Percentiles rank a stretch among this genome's conserved stretches.
Conservation (phyloP, 2,797 vertebrate genomes). For the Alectoris magna region DNA sequence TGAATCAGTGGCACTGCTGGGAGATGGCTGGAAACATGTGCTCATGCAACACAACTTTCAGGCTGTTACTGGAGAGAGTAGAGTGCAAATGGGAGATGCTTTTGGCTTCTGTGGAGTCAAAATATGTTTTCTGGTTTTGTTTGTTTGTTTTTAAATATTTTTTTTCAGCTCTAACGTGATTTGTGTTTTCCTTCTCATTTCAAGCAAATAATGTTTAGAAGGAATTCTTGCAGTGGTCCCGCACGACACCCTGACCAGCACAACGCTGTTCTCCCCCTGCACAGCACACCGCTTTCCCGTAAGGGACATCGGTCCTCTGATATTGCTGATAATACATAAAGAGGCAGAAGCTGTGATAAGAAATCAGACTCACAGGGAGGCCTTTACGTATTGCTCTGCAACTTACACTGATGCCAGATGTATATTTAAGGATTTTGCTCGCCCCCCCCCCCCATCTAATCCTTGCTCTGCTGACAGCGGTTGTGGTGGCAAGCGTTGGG, state of each 20-base stretch:
- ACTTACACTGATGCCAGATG: neutral
- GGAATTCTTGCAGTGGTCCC: neutral
- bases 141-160: neutral
- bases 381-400: neutral
- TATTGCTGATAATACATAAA: slow-evolving; percentile 6
- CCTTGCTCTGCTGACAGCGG: neutral
- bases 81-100: neutral
- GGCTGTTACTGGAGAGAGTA: neutral
- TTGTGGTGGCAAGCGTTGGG: neutral
- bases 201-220: slow-evolving; percentile 5
- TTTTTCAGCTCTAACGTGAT: neutral
- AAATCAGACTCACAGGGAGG: neutral
- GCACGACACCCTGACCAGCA: neutral
- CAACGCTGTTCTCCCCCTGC: neutral
- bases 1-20: neutral
- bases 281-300: neutral
- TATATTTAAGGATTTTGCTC: neutral
- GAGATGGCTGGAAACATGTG: neutral
- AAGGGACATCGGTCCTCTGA: slow-evolving; percentile 43
- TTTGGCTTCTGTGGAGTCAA: neutral
- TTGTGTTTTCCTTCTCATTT: slow-evolving; percentile 46
- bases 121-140: neutral
- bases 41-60: neutral
- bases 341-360: neutral
- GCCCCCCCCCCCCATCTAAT: neutral